phyloP scores from a whole-genome alignment of 2,797 vertebrate species.

The Cheirogaleus major region DNA sequence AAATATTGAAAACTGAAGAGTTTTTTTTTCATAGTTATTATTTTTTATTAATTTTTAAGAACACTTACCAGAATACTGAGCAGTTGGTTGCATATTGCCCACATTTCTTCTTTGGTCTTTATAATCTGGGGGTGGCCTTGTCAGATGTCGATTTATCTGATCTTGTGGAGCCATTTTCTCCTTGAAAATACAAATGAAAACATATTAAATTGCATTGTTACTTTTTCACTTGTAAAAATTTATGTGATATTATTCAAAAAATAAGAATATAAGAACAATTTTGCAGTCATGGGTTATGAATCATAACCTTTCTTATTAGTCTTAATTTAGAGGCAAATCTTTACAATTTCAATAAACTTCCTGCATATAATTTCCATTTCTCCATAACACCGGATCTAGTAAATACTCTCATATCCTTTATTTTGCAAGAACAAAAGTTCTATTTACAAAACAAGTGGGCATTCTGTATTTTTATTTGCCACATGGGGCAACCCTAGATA shows the following conservation, averaged over 20 bases:
- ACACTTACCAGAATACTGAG: constrained; percentile 91
- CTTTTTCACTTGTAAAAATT: neutral
- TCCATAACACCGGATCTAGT: neutral
- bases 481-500: neutral
- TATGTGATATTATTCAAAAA: neutral
- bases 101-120: constrained; percentile 93
- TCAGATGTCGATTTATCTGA: constrained; percentile 94
- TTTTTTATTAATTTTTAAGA: neutral
- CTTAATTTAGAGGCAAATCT: neutral
- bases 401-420: neutral
- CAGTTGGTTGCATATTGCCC: constrained; percentile 89
- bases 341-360: neutral
- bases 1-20: neutral
- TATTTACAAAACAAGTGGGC: neutral
- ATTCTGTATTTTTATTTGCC: neutral
- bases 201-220: neutral
- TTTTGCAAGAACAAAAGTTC: neutral
- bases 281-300: neutral
- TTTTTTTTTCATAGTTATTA: neutral
- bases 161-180: constrained; percentile 94
- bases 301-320: neutral
- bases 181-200: constrained; percentile 83
- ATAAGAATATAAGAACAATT: neutral
- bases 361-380: neutral
- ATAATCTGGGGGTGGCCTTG: constrained; percentile 96